Conservation (phyloP, 2,113 vertebrate genomes). For the Okapia johnstoni region DNA sequence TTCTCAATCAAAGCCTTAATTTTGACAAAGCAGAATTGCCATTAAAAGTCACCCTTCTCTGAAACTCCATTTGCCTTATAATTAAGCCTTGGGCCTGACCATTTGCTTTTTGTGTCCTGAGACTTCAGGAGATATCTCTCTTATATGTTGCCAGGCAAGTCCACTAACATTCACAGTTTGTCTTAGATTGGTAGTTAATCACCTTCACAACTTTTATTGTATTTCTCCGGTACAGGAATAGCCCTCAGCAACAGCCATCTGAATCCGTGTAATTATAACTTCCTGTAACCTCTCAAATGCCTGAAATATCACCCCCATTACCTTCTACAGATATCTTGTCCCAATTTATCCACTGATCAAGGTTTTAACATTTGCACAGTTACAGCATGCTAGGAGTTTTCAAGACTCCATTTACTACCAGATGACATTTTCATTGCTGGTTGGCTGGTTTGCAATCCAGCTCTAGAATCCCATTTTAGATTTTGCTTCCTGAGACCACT, state of each 20-base stretch:
- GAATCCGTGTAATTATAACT: slow-evolving; percentile 32
- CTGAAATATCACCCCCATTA: slow-evolving; percentile 33
- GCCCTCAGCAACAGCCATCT: slow-evolving; percentile 10
- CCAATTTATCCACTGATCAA: background rate
- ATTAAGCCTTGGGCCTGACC: background rate
- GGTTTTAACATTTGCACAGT: background rate
- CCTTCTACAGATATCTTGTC: background rate
- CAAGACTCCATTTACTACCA: background rate
- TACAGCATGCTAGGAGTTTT: background rate
- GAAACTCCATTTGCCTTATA: background rate
- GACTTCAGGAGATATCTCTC: background rate
- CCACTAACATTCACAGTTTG: background rate
- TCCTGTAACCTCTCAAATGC: slow-evolving; percentile 40
- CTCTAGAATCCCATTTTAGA: background rate
- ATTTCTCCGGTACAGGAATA: background rate
- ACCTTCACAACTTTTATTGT: background rate
- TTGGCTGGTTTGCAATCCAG: background rate
- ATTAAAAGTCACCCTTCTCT: background rate
- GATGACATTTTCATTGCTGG: background rate
- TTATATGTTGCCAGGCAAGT: background rate
- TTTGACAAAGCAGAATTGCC: background rate
- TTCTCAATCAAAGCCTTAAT: background rate
- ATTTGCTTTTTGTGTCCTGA: background rate
- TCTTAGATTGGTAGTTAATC: slow-evolving; percentile 21
- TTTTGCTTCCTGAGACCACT: background rate